Evolutionary conservation across 1,140 invertebrate genomes (phyloP), one percentile per base, ranked within the genome.

Genomic region (Fopius arisanus): DNA sequence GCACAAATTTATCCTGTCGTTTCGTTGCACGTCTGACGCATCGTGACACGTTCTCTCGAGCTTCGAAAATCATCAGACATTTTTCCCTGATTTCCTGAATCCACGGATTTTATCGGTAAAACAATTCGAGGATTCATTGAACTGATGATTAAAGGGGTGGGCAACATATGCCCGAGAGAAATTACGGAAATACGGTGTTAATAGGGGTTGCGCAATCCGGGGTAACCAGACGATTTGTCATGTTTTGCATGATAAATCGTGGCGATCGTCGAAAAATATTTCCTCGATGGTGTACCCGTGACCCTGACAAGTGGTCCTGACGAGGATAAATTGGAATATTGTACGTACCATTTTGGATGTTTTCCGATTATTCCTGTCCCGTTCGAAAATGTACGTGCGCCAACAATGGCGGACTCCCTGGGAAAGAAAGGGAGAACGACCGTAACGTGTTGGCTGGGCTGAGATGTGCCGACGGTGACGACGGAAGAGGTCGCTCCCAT

Each of bases 291-390:
- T n/a, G n/a, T 78, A 80, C 33, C 72, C 12, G 67, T 12, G 19
- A 23, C 59, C 40, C 1, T n/a, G 43, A 12, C 14, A 12, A 48
- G n/a, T 70, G 16, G n/a, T 62, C 14, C 70, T 63, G 67, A 14
- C 31, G 31, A 21, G 7, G 78, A 81, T 79, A 74, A 74, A 81
- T 80, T 86, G 80, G 77, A 75, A 77, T 9, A 76, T 77, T 40
- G 65, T 84, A 92, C 94, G 88, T 90, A 94, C 94, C 94, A 95
- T 95, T 88, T 92, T 94, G 92, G 94, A 95, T 95, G 94, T 92
- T 93, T 90, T 88, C 85, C 86, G 93, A 95, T 95, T 92, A 90
- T 89, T 85, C 80, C 90, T 89, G 88, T 88, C 87, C 89, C 89
- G 89, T 88, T 89, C 87, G 88, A 89, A 91, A 91, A 91, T 90